Evolutionary conservation across 2,113 vertebrate genomes (phyloP).

Genomic region (Suncus etruscus): DNA sequence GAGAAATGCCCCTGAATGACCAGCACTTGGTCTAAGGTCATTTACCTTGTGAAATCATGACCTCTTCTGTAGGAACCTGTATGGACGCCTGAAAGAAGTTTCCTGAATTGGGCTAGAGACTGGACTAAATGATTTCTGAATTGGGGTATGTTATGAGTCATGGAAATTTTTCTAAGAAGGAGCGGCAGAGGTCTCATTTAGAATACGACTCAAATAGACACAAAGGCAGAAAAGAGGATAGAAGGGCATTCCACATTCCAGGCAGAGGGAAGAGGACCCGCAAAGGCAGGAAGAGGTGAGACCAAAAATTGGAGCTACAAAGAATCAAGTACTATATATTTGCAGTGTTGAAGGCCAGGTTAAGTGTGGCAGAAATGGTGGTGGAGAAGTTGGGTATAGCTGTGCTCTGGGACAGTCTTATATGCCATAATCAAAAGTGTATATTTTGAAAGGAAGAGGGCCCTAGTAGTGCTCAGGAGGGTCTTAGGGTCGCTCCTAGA

Average conservation of each 20-base stretch:
- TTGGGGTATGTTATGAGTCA: not conserved
- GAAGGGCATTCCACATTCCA: not conserved
- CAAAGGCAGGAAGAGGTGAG: not conserved
- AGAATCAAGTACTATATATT: not conserved
- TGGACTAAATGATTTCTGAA: constrained; percentile 16
- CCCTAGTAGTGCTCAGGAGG: no score
- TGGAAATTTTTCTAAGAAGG: not conserved
- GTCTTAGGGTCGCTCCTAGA: no score
- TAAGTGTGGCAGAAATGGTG: not conserved
- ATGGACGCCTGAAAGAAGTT: not conserved
- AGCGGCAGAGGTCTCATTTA: not conserved
- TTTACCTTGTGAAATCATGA: constrained; percentile 1
- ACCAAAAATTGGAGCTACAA: not conserved
- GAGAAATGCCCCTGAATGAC: not conserved
- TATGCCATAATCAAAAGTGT: not conserved
- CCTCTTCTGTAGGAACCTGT: not conserved
- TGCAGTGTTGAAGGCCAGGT: not conserved
- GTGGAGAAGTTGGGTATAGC: not conserved
- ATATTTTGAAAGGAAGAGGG: no score
- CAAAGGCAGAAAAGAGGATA: constrained; percentile 14
- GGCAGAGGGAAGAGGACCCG: not conserved
- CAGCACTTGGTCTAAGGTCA: not conserved
- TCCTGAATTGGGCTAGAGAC: not conserved
- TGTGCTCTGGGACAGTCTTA: not conserved
- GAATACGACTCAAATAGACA: constrained; percentile 28